phyloP scores from a whole-genome alignment of 2,888 invertebrate genomes.

The Philaethria dido region DNA sequence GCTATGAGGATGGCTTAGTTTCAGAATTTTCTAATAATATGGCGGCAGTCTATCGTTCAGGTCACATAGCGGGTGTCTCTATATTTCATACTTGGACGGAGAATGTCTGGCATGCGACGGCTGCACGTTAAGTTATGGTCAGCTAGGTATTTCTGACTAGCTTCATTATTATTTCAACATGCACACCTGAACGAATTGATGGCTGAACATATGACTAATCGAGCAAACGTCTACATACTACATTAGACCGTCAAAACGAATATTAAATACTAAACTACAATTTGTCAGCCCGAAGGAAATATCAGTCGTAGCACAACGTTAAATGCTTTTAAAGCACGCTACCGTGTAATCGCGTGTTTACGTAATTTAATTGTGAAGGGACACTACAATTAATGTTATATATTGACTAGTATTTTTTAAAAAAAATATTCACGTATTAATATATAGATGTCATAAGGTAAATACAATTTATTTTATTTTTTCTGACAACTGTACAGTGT shows the following conservation, averaged over 20 bases:
- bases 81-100: constrained; percentile 66
- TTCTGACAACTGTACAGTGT: not conserved
- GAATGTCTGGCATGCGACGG: constrained; percentile 65
- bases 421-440: too few species aligned
- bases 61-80: constrained; percentile 58
- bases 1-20: constrained; percentile 49
- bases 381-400: constrained; percentile 60
- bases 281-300: constrained; percentile 19
- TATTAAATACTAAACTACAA: constrained; percentile 14
- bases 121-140: constrained; percentile 63
- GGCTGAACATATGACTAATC: constrained; percentile 33
- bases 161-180: constrained; percentile 70
- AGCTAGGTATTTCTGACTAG: constrained; percentile 61
- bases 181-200: constrained; percentile 41
- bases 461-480: not conserved
- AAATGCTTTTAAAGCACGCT: constrained; percentile 17
- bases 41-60: constrained; percentile 48
- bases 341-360: constrained; percentile 22
- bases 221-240: constrained; percentile 19
- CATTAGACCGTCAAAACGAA: constrained; percentile 20
- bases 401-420: constrained; percentile 55
- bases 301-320: constrained; percentile 6
- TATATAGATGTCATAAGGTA: too few species aligned
- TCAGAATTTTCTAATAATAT: constrained; percentile 59
- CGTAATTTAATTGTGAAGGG: constrained; percentile 58